Evolutionary conservation across 2,797 vertebrate species (phyloP), one percentile per base, ranked within the genome.

Genomic region (Lindbergichthys nudifrons): DNA sequence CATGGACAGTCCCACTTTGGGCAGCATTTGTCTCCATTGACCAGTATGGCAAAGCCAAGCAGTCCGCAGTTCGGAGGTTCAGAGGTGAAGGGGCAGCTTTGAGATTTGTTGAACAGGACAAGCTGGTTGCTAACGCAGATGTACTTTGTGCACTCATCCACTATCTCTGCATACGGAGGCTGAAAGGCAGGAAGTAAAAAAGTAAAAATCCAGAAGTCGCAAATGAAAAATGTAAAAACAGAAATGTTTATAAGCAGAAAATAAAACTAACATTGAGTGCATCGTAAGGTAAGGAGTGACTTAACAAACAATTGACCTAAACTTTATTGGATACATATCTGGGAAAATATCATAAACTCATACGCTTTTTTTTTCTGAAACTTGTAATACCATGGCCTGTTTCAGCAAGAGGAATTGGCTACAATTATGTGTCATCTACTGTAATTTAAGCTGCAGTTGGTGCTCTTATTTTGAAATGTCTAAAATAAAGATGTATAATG

Each of bases 1-100:
- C 98, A 99, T 92, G 98, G 96, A 84, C 98, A 99, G 80, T 97
- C 96, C 98, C 98, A 99, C 89, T 96, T 87, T 0, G 98, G 97
- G 76, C 98, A 99, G 93, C 98, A 99, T 83, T 94, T 98, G 92
- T 99, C 97, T 65, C 97, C 96, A 32, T 97, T 98, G 56, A 94
- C 92, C 79, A 96, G 94, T 36, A 97, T 70, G 0, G 97, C 96
- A 3, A 97, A 96, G 76, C 98, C 98, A 48, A 97, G 90, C 79
- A 99, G 92, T 72, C 98, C 98, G 56, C 98, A 99, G 92, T 92
- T 96, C 4, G 96, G 97, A 11, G 94, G 96, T 0, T 88, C 86
- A 0, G 95, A 70, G 41, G 92, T 91, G 72, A 96, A 95, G 0
- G 96, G 97, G 79, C 98, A 99, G 92, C 95, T 95, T 87, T 96